Conservation (phyloP, 64 coral and sea anemone genomes). For the Orbicella faveolata region DNA sequence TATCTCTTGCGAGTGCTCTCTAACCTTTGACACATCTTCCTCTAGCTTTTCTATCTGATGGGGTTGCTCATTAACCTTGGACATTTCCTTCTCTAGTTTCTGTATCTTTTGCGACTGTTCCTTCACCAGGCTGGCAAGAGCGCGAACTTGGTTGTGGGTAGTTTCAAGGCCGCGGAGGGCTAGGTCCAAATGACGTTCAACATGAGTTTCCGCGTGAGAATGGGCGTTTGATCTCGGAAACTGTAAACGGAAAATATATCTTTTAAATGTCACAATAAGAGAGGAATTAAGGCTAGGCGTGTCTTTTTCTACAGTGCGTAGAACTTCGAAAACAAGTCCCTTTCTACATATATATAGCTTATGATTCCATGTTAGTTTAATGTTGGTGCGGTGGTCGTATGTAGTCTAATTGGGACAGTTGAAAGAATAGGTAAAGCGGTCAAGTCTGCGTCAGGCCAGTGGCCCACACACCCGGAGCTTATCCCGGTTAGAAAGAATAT, state of each 20-base stretch:
- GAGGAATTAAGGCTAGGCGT: no score
- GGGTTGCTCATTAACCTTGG: neutral
- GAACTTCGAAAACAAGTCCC: no score
- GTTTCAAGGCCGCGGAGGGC: conserved; percentile 3
- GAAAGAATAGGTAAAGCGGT: no score
- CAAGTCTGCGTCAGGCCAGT: neutral
- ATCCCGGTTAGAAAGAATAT: no score
- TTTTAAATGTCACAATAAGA: no score
- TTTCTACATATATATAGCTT: no score
- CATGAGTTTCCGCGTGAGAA: conserved; percentile 17
- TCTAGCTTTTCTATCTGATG: neutral
- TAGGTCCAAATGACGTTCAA: conserved; percentile 2
- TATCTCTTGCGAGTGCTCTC: neutral
- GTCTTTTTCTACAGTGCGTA: no score
- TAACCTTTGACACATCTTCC: neutral
- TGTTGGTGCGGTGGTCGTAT: no score
- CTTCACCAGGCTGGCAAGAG: neutral
- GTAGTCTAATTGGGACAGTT: no score
- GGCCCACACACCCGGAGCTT: no score
- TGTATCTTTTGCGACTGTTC: neutral
- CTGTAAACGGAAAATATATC: neutral
- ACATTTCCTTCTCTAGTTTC: neutral
- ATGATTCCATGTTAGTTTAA: no score
- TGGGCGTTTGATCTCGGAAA: neutral
- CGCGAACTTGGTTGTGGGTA: conserved; percentile 17